Base-by-base conservation (phyloP, 64 coral and sea anemone genomes). In the Pachyseris speciosa region DNA sequence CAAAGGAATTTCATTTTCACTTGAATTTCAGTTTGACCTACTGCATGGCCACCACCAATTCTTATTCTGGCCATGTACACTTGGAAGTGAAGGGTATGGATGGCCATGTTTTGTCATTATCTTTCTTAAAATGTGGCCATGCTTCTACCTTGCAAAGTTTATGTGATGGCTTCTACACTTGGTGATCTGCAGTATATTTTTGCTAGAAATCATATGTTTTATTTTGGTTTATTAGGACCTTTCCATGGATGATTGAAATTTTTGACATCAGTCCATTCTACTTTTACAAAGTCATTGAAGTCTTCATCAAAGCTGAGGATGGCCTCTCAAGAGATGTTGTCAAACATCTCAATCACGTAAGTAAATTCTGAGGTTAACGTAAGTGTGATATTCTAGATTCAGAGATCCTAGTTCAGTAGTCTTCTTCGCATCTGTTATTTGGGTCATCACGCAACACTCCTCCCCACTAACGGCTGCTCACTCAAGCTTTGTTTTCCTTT, bases 331-430 rank as follows among this genome's bases (percentile, higher is more conserved):
- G 96, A 83, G 96, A 99, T 81, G 96, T 99, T 67, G 96, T 99
- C 1, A 99, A 99, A 43, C 96, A 99, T 67, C 94, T 99, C 7
- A 99, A 99, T 68, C 90, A 99, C 90, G 96, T 99, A 78, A 93
- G 96, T 89, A 71, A 15, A 33, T 12, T 12, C 12, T 36, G 12
- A 16, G 20, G 3, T n/a, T n/a, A 26, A 61, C 58, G 27, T n/a
- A 25, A 15, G 32, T 39, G 33, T 71, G 9, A 25, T 27, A 28
- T 2, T 27, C 3, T 1, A 64, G 2, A 64, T 27, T 4, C 4
- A 27, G 22, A 5, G 59, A 25, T 59, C 53, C 53, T 17, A 59
- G 53, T 11, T 6, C 4, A 45, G 43, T 4, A 11, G n/a, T n/a
- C n/a, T n/a, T n/a, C n/a, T n/a, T n/a, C n/a, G n/a, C n/a, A n/a